A percentile compares a stretch with the other conserved stretches of the same genome.
Conservation (phyloP, 1,140 invertebrate genomes). For the Chironomus striatipennis region DNA sequence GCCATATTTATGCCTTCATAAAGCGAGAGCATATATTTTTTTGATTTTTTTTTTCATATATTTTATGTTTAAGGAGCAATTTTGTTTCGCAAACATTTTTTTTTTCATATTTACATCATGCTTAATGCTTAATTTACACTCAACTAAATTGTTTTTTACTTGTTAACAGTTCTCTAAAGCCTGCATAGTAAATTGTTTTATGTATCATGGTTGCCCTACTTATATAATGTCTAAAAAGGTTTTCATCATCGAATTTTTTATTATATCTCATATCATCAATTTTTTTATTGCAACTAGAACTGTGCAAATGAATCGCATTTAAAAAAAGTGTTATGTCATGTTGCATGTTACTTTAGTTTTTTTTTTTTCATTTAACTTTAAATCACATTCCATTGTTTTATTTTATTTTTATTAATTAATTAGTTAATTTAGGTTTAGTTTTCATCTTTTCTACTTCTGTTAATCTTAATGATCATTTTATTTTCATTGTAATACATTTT, state of each 20-base stretch:
- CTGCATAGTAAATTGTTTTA: neutral
- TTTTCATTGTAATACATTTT: slow-evolving; percentile 18
- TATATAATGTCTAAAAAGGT: neutral
- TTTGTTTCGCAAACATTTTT: neutral
- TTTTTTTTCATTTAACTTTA: neutral
- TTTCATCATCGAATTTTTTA: too few relatives aligned
- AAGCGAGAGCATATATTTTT: neutral
- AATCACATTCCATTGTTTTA: slow-evolving; percentile 9
- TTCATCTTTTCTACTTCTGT: too few relatives aligned
- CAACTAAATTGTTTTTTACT: neutral
- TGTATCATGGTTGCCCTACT: slow-evolving; percentile 6
- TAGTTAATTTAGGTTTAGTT: too few relatives aligned
- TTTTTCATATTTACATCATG: neutral
- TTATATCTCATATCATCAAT: too few relatives aligned
- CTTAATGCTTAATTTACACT: neutral
- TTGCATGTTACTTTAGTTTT: neutral
- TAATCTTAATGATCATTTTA: too few relatives aligned
- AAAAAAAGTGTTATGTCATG: neutral
- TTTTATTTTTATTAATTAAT: too few relatives aligned
- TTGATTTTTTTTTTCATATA: neutral
- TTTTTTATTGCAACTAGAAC: too few relatives aligned
- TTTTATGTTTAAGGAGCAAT: slow-evolving; percentile 8
- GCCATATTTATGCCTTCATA: neutral
- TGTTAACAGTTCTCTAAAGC: slow-evolving; percentile 8
- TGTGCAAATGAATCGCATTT: slow-evolving; percentile 10